Evolutionary conservation across 2,888 invertebrate species (phyloP), one percentile per base, ranked within the genome.

Genomic region (Pseudococcus viburni): DNA sequence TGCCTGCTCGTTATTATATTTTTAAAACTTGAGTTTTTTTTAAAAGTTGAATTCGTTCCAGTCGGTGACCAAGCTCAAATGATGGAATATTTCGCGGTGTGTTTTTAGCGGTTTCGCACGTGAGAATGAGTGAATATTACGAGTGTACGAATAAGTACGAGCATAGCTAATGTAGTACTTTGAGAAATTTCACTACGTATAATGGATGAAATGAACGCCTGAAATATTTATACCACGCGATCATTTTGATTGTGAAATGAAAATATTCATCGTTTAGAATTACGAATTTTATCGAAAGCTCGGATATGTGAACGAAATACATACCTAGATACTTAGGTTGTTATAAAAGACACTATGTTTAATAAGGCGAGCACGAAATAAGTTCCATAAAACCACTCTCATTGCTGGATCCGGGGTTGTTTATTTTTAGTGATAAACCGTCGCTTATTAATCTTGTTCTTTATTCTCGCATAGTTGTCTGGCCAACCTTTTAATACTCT

Each of bases 391-490:
- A 26, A 68, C n/a, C 19, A 12, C 11, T 26, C 68, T 68, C 26
- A 26, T 68, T 68, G 68, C 26, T 42, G 42, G 42, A 8, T 42
- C 42, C 42, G 42, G 42, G 68, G 68, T 68, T 68, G 68, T 68
- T 68, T 68, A 68, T 68, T 68, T 68, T 68, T 68, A 22, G 26
- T 68, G 68, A 68, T 68, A 68, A 68, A 68, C 26, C 68, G 68
- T 68, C 26, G 68, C 68, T 68, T 68, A 68, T 68, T 68, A 68
- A 68, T 68, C 68, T 68, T 68, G 68, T 68, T 68, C 68, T 68
- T 68, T 68, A 68, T 68, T 68, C 42, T 68, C 68, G 26, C 68
- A 68, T 68, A 68, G 68, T 68, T 68, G 22, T 68, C 68, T 68
- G 68, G 7, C 68, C 19, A 68, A 68, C 68, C 68, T 68, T 68